These are phyloP conservation scores for Holacanthella duospinosa DNA, from an alignment of 2,888 invertebrate species.

Conservation along the genomic window DNA sequence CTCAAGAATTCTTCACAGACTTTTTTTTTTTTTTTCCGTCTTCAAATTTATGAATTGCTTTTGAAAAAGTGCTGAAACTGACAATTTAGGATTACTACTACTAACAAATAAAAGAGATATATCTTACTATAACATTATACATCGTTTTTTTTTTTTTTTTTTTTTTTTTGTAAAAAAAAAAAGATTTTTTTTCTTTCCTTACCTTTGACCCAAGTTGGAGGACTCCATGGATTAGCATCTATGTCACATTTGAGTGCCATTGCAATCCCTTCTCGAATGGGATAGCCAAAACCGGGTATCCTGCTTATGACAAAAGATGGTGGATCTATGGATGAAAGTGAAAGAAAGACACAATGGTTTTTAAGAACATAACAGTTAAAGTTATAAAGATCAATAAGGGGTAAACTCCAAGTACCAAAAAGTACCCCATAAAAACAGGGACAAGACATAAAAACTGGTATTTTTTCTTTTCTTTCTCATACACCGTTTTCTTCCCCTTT, in stretches of 20 bases:
- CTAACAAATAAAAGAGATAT: background rate
- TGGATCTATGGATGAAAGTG: conserved; percentile 56
- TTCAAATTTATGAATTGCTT: conserved; percentile 1
- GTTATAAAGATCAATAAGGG: background rate
- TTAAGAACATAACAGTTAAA: background rate
- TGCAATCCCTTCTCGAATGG: conserved; percentile 75
- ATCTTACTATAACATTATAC: too few relatives aligned
- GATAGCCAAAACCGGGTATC: conserved; percentile 83
- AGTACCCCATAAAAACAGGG: background rate
- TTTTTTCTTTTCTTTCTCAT: too few relatives aligned
- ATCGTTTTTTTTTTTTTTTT: background rate
- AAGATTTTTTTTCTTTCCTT: conserved; percentile 29
- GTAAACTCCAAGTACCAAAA: background rate
- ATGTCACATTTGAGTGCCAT: conserved; percentile 85
- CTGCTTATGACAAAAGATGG: conserved; percentile 86
- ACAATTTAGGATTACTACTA: background rate
- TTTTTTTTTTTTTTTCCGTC: conserved; percentile 5
- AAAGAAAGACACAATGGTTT: conserved; percentile 10
- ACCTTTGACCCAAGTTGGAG: conserved; percentile 69
- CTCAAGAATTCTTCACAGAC: background rate
- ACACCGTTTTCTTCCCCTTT: background rate
- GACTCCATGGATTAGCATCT: conserved; percentile 80
- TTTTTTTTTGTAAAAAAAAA: background rate
- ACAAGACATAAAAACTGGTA: background rate
- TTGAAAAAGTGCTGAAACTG: conserved; percentile 1